These are phyloP conservation scores for Piezodorus guildinii DNA, from an alignment of 1,140 invertebrate species.

Conservation along the genomic window DNA sequence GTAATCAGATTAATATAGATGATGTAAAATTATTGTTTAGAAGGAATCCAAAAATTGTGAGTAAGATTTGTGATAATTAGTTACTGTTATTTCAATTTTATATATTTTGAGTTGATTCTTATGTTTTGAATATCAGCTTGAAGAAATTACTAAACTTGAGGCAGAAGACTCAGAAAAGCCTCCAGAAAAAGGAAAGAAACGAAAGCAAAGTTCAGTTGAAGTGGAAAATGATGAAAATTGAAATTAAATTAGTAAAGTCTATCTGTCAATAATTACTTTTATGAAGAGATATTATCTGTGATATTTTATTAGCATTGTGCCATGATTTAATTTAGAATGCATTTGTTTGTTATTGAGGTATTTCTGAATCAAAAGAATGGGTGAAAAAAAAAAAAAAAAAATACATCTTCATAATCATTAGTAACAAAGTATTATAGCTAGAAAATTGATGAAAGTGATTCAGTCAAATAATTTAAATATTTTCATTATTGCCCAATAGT, in stretches of 20 bases:
- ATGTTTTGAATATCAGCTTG: neutral
- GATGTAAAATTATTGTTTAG: slow-evolving; percentile 4
- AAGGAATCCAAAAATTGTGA: slow-evolving; percentile 12
- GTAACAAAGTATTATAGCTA: too few relatives aligned
- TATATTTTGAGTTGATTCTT: neutral
- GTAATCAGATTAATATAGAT: neutral
- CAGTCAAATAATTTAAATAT: too few relatives aligned
- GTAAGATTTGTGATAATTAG: neutral
- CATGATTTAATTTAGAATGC: too few relatives aligned
- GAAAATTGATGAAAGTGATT: too few relatives aligned
- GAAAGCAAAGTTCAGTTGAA: neutral
- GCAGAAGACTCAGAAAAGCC: neutral
- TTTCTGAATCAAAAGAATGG: too few relatives aligned
- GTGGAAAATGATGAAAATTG: neutral
- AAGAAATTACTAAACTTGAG: slow-evolving; percentile 5
- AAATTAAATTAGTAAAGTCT: neutral
- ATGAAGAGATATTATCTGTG: too few relatives aligned
- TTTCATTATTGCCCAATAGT: too few relatives aligned
- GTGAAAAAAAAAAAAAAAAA: too few relatives aligned
- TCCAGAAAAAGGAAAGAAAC: neutral
- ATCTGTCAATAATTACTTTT: neutral
- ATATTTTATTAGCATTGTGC: too few relatives aligned
- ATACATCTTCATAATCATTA: too few relatives aligned
- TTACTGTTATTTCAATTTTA: neutral
- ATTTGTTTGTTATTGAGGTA: too few relatives aligned